Evolutionary conservation across 2,797 vertebrate genomes (phyloP).

Genomic region (Anomalospiza imberbis): DNA sequence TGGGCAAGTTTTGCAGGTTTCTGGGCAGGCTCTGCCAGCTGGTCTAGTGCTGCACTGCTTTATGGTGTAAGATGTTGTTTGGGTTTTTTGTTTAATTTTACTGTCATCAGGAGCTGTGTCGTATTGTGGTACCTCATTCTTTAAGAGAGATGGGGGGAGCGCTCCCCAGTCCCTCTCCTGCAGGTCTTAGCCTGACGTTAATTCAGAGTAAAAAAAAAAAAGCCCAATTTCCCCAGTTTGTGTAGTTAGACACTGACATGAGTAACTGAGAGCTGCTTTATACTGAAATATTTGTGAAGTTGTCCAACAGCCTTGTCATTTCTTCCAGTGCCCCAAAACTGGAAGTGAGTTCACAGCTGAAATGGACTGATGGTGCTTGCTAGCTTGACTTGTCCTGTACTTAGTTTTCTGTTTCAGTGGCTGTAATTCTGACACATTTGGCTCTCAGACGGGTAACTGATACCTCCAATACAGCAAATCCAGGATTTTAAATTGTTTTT

Average conservation of each 20-base stretch:
- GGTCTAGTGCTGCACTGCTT: neutral
- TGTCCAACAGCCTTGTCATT: neutral
- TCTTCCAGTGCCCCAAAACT: neutral
- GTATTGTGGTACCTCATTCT: neutral
- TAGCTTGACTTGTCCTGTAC: neutral
- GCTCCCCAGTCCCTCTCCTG: neutral
- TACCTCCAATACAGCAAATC: neutral
- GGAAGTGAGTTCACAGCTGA: neutral
- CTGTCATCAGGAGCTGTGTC: neutral
- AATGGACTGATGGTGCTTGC: neutral
- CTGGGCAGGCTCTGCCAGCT: neutral
- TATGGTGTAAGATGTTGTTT: neutral
- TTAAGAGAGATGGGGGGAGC: neutral
- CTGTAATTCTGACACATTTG: neutral
- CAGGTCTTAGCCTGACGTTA: neutral
- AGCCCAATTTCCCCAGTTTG: neutral
- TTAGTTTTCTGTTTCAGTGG: neutral
- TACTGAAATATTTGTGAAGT: neutral
- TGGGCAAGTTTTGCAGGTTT: neutral
- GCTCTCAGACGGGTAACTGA: neutral
- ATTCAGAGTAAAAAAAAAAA: neutral
- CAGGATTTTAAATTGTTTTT: conserved; percentile 2
- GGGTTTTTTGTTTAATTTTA: neutral
- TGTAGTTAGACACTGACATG: neutral
- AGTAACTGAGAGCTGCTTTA: neutral